Base-by-base conservation (phyloP, 2,888 invertebrate genomes). In the Dermolepida albohirtum region DNA sequence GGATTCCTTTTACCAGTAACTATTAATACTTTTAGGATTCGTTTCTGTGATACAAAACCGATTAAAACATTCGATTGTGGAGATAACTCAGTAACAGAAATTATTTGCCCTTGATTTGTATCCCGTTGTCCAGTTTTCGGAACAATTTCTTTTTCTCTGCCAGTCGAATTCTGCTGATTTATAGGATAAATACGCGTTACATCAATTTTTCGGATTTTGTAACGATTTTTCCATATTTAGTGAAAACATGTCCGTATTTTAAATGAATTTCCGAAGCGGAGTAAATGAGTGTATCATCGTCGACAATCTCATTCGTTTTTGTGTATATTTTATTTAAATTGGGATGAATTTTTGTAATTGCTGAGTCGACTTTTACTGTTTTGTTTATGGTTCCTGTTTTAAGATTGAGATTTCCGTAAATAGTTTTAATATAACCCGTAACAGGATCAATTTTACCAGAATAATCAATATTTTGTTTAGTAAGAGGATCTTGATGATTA, bases 231-330 rank as follows among this genome's bases (percentile, higher is more conserved):
- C 90, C 91, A 67, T 91, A 85, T 83, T 91, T 91, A 6, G 91
- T 91, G 80, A 90, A 91, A 54, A 91, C 89, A 81, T 91, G 90
- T 22, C 91, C 91, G 17, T 89, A 88, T 65, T 88, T 87, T 4
- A 90, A 89, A 77, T 91, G 90, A 52, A 91, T 88, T 84, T 91
- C 90, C 0, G 90, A 90, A 16, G 90, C 87, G 0, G 91, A 89
- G 78, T 88, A 92, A 39, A 91, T 76, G 16, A 90, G 90, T 74
- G 89, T 87, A 67, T 87, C 87, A 52, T 86, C 82, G 75, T 87
- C 88, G 71, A 90, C 91, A 2, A 88, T 82, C 74, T 90, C 88
- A 2, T 89, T 88, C 0, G 91, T 91, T 67, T 90, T 89, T 1
- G 90, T 90, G 77, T 89, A 91, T 66, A 91, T 87, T 79, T 91